These are phyloP conservation scores for Streptopelia turtur DNA, from an alignment of 2,797 vertebrate genomes.

Conservation along the genomic window DNA sequence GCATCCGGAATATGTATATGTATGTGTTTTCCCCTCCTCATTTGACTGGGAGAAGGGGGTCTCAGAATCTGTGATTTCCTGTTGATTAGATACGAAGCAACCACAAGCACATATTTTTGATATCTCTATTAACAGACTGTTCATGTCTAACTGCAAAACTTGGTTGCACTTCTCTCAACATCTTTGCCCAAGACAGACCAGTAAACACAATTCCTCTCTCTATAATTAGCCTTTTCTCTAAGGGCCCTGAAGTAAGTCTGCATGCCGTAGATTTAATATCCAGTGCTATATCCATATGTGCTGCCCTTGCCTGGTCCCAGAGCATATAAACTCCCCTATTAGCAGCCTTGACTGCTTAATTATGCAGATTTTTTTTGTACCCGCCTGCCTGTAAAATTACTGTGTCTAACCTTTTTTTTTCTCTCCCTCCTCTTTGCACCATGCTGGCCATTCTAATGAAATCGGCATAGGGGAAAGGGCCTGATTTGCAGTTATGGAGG, in stretches of 20 bases:
- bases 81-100: conserved; percentile 77
- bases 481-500: conserved; percentile 88
- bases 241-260: conserved; percentile 88
- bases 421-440: conserved; percentile 80
- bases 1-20: conserved; percentile 61
- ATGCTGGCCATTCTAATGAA: conserved; percentile 89
- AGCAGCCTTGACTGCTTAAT: conserved; percentile 93
- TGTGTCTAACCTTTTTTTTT: conserved; percentile 85
- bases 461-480: conserved; percentile 86
- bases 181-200: conserved; percentile 89
- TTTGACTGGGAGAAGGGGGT: conserved; percentile 63
- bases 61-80: conserved; percentile 71
- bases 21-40: conserved; percentile 47
- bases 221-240: conserved; percentile 90
- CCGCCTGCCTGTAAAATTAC: conserved; percentile 92
- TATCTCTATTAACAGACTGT: conserved; percentile 84
- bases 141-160: conserved; percentile 84
- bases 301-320: conserved; percentile 91
- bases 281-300: conserved; percentile 90
- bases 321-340: conserved; percentile 90
- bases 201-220: conserved; percentile 91
- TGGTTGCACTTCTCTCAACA: conserved; percentile 84
- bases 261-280: conserved; percentile 90
- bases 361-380: conserved; percentile 94
- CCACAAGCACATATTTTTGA: conserved; percentile 78